These are phyloP conservation scores for Spinibarbus caldwelli DNA, from an alignment of 2,797 vertebrate species.

Conservation along the genomic window DNA sequence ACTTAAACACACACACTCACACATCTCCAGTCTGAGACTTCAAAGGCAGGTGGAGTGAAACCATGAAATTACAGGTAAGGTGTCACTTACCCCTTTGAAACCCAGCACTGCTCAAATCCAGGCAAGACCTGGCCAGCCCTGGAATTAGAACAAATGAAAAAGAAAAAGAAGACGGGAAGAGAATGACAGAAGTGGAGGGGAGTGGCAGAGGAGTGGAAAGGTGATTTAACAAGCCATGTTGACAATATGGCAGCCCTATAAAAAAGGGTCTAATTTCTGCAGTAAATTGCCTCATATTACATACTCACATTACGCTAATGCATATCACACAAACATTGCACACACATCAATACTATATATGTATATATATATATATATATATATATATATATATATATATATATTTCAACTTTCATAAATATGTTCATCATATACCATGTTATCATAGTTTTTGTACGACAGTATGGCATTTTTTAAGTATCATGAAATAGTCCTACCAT, in stretches of 20 bases:
- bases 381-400: background rate
- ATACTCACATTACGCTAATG: slow-evolving; percentile 38
- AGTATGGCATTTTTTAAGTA: too few species aligned
- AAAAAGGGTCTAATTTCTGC: slow-evolving; percentile 72
- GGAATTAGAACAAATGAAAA: slow-evolving; percentile 83
- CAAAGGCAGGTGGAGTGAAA: slow-evolving; percentile 86
- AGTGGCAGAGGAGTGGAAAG: slow-evolving; percentile 62
- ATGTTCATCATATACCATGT: too few species aligned
- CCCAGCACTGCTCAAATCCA: slow-evolving; percentile 82
- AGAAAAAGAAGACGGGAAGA: slow-evolving; percentile 63
- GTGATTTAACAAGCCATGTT: slow-evolving; percentile 74
- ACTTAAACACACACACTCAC: slow-evolving; percentile 49
- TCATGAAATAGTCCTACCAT: too few species aligned
- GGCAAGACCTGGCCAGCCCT: slow-evolving; percentile 84
- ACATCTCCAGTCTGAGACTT: slow-evolving; percentile 77
- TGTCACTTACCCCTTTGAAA: slow-evolving; percentile 88
- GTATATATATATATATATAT: background rate
- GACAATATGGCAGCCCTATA: slow-evolving; percentile 77
- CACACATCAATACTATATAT: background rate
- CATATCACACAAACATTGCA: slow-evolving; percentile 27
- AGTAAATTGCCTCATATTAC: slow-evolving; percentile 72
- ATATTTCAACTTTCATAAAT: background rate
- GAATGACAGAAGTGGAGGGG: slow-evolving; percentile 68
- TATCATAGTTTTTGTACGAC: too few species aligned
- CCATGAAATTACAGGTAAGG: slow-evolving; percentile 87